These are phyloP conservation scores for Lycorma delicatula DNA, from an alignment of 1,140 invertebrate genomes.

Conservation along the genomic window DNA sequence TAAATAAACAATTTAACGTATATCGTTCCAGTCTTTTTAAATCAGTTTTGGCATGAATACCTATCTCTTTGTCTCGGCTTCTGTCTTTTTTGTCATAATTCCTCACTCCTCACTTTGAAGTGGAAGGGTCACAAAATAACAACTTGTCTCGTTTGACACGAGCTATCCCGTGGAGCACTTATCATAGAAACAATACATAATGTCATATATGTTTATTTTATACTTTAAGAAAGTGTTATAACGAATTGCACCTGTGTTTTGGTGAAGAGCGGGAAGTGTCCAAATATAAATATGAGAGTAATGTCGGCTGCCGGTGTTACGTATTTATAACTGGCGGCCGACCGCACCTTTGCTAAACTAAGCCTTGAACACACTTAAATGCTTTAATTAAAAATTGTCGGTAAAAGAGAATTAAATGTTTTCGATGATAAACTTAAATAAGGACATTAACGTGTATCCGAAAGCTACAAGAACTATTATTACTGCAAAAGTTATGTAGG, in stretches of 20 bases:
- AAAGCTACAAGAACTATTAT: no score
- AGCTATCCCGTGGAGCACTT: not conserved
- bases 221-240: not conserved
- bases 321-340: no score
- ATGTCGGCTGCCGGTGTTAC: no score
- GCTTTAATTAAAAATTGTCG: no score
- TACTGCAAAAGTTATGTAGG: no score
- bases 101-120: constrained; percentile 3
- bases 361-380: no score
- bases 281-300: constrained; percentile 2
- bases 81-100: constrained; percentile 1
- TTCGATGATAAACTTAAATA: no score
- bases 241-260: not conserved
- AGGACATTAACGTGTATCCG: no score
- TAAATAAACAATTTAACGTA: constrained; percentile 4
- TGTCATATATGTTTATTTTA: not conserved
- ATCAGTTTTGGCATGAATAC: constrained; percentile 4
- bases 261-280: constrained; percentile 1
- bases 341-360: no score
- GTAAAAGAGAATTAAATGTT: no score
- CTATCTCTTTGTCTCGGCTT: not conserved
- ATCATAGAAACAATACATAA: constrained; percentile 4
- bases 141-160: not conserved
- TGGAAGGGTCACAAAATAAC: constrained; percentile 1
- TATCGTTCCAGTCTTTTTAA: constrained; percentile 2